phyloP scores from a whole-genome alignment of 2,797 vertebrate species.

The Lindbergichthys nudifrons region DNA sequence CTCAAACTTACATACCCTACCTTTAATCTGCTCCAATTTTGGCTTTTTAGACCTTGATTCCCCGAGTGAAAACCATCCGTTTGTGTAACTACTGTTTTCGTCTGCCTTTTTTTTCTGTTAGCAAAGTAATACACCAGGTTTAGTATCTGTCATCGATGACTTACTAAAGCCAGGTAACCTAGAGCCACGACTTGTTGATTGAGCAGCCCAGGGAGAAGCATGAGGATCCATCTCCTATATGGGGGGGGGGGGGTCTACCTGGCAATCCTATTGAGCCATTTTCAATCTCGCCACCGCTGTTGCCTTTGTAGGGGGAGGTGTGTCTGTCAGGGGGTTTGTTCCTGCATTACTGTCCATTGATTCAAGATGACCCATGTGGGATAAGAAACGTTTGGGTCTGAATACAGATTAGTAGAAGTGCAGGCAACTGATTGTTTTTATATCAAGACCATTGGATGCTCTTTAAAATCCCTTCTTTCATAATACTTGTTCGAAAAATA shows the following conservation, averaged over 20 bases:
- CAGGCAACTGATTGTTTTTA: conserved; percentile 9
- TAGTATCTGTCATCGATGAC: conserved; percentile 8
- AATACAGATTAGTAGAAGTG: conserved; percentile 46
- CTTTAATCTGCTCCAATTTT: conserved; percentile 51
- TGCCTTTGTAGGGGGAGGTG: conserved; percentile 32
- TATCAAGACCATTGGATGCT: neutral
- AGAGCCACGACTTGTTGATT: conserved; percentile 33
- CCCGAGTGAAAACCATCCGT: conserved; percentile 17
- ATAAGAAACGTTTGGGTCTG: conserved; percentile 20
- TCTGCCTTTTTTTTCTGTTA: neutral
- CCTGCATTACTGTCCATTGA: conserved; percentile 63
- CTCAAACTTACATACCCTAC: too few species aligned
- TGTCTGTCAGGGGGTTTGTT: conserved; percentile 28
- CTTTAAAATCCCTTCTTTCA: conserved; percentile 7
- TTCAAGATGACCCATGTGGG: conserved; percentile 57
- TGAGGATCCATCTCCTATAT: conserved; percentile 19
- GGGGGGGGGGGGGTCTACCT: conserved; percentile 18
- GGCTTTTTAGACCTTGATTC: conserved; percentile 39
- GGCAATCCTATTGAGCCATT: conserved; percentile 36
- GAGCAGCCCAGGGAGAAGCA: conserved; percentile 20
- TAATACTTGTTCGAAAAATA: too few species aligned
- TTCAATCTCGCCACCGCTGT: conserved; percentile 14
- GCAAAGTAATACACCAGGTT: neutral
- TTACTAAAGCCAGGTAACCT: conserved; percentile 16
- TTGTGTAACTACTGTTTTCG: neutral